These are phyloP conservation scores for Mnemiopsis leidyi DNA, from an alignment of 37 sponge, comb jelly and placozoan species.

Conservation along the genomic window DNA sequence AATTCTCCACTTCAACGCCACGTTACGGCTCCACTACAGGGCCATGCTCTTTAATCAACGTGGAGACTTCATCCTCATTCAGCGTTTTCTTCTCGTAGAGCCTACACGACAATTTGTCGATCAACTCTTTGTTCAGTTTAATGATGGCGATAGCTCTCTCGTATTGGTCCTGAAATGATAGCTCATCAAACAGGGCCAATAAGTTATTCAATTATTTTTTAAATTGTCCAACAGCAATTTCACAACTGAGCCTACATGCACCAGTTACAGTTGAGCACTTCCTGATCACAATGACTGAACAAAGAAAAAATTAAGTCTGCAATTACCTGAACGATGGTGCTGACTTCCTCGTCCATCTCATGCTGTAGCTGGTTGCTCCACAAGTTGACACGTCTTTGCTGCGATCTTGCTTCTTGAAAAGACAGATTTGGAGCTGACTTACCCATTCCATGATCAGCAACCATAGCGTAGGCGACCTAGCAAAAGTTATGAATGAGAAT, in stretches of 20 bases:
- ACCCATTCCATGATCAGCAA: constrained; percentile 59
- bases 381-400: background rate
- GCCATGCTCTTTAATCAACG: background rate
- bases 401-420: constrained; percentile 17
- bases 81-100: background rate
- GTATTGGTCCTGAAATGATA: constrained; percentile 1
- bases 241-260: too few species aligned
- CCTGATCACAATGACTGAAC: background rate
- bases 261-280: too few species aligned
- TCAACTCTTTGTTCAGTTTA: background rate
- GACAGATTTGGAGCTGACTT: constrained; percentile 35
- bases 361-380: constrained; percentile 50
- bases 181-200: background rate
- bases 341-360: constrained; percentile 51
- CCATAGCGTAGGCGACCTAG: constrained; percentile 55
- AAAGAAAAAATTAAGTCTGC: background rate
- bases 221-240: background rate
- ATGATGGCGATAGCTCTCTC: background rate
- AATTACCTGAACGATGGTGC: background rate
- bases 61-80: background rate
- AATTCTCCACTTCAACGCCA: too few species aligned
- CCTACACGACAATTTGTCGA: background rate
- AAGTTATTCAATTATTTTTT: background rate
- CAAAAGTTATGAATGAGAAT: too few species aligned
- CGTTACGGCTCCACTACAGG: background rate